Base-by-base conservation (phyloP, 1,140 invertebrate species). In the Aphaenogaster ashmeadi region DNA sequence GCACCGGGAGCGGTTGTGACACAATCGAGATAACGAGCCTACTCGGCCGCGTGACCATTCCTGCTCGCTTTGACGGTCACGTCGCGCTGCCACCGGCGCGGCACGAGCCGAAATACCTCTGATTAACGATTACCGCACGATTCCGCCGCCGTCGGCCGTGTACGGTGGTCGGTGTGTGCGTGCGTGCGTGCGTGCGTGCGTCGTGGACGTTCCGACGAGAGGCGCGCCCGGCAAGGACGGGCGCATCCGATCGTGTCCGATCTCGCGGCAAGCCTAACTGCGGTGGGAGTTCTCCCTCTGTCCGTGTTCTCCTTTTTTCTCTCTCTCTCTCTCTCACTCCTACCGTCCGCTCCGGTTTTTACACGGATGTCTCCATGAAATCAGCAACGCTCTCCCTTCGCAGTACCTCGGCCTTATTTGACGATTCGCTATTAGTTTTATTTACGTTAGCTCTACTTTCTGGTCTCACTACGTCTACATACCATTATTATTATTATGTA, bases 91-190 rank as follows among this genome's bases (percentile, higher is more conserved):
- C 33, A 60, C 54, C 13, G 66, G 54, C 54, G 66, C 21, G 27
- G 11, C 21, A 41, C 38, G 36, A 52, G 2, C 15, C 64, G 21
- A 60, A 33, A 60, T 72, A 75, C 44, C 6, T 62, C 2, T 38
- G 52, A 71, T 71, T 44, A 81, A 81, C 27, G 50, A 71, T 56
- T 41, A 38, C n/a, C 27, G 41, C 44, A 64, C 75, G 58, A 79
- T 33, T 6, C 41, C 21, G 4, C 27, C 69, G 21, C 44, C 21
- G 15, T 27, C 27, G 13, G 33, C 33, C 0, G 9, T n/a, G 62
- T n/a, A 66, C 18, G 36, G 36, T 38, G n/a, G n/a, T n/a, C n/a
- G n/a, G 15, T 13, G 18, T n/a, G 36, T 15, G 21, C 36, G 36
- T 21, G 36, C 15, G 47, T 52, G 21, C 21, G 69, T 18, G 47